Conservation (phyloP, 2,888 invertebrate genomes). For the Lasioglossum lativentre region DNA sequence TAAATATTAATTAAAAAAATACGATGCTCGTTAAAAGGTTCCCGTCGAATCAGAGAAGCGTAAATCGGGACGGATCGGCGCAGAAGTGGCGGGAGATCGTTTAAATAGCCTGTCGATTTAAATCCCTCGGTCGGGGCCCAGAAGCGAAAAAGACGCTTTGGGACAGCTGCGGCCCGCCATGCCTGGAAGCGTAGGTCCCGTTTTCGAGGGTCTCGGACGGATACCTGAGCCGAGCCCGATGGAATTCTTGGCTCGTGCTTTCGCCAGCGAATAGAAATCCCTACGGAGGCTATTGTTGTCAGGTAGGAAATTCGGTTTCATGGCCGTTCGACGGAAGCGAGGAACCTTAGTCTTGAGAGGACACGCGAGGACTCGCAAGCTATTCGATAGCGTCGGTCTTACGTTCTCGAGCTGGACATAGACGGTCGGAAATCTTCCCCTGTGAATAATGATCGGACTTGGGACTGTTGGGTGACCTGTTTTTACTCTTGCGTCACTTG, state of each 20-base stretch:
- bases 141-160: neutral
- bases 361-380: neutral
- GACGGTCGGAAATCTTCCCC: neutral
- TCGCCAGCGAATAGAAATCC: slow-evolving; percentile 46
- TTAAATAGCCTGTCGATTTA: slow-evolving; percentile 66
- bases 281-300: slow-evolving; percentile 21
- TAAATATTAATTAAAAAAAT: neutral
- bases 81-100: slow-evolving; percentile 25
- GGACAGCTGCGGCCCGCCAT: slow-evolving; percentile 8
- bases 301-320: slow-evolving; percentile 31
- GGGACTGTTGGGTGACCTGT: neutral
- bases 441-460: neutral
- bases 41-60: neutral
- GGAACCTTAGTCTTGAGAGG: neutral
- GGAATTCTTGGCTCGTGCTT: slow-evolving; percentile 49
- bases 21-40: neutral
- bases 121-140: slow-evolving; percentile 51
- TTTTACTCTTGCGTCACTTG: neutral
- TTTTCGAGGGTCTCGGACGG: slow-evolving; percentile 29
- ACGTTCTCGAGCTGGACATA: neutral
- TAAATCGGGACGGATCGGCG: slow-evolving; percentile 22
- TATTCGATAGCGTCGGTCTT: neutral
- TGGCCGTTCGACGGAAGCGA: neutral
- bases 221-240: slow-evolving; percentile 49
- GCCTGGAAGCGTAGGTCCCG: slow-evolving; percentile 32